Base-by-base conservation (phyloP, 2,888 invertebrate species). In the Cephus nigrinus region DNA sequence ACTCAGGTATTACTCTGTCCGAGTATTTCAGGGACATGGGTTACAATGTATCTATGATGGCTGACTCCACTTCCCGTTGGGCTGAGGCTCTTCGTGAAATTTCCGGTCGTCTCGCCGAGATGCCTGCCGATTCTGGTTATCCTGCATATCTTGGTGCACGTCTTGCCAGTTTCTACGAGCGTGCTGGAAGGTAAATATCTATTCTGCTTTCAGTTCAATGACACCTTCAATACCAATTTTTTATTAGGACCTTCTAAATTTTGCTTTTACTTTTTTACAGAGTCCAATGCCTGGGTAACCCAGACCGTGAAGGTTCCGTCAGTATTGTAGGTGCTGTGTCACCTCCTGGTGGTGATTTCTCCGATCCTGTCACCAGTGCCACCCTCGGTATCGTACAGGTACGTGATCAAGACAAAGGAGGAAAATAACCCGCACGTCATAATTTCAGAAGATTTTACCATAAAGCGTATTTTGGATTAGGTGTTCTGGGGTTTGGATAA, bases 11-110 rank as follows among this genome's bases (percentile, higher is more conserved):
- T 92, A 99, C 99, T 0, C 94, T 99, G n/a, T 98, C 99, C 35
- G 99, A 99, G 93, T 99, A 99, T 93, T 99, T 99, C 96, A 95
- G 97, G 88, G 97, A 97, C 93, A 99, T 99, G 99, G 99, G 99
- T 91, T 98, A 99, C 95, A 98, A 99, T 92, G 99, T 99, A 73
- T 98, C 99, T 86, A 99, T 99, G 99, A 99, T 99, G 99, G 99
- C 99, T 82, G 99, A 99, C 93, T 99, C 99, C 36, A 99, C 99
- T 32, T 99, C 99, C 23, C 98, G 99, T 93, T 99, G 99, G 99
- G 99, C 99, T 81, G 99, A 99, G 93, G 99, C 99, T 86, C 94
- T 99, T 92, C 95, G 99, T 93, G 99, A 99, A 95, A 99, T 99
- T 93, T 99, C 99, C 0, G 99, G 96, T 87, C 99, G 99, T 93